Evolutionary conservation across 2,113 vertebrate species (phyloP), one percentile per base, ranked within the genome.

Genomic region (Scomber colias): DNA sequence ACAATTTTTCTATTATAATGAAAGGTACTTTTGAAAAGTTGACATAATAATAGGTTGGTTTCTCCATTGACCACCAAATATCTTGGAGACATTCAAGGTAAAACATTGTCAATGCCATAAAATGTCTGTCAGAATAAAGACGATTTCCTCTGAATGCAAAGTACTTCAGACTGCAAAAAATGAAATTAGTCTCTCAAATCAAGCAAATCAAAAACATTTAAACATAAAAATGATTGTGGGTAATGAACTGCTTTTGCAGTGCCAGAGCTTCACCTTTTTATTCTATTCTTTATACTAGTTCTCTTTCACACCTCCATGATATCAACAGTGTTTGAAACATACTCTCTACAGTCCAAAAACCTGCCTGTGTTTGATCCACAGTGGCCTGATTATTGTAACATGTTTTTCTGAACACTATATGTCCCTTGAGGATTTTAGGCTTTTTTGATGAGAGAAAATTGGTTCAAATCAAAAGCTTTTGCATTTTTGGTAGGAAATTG

Each of bases 181-280:
- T 8, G 59, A 79, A 66, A 76, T 63, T 44, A 69, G 63, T 30
- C 15, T 65, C 74, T 82, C 27, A 87, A 55, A 87, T 84, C 76
- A 50, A 44, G 78, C 24, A 69, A 84, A 86, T 85, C 67, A 74
- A 76, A 85, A 86, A 61, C 72, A 78, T 74, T 89, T 71, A 74
- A 51, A 31, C 75, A 73, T 68, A 79, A 79, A 87, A 87, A 83
- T 76, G 55, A 71, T 61, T 65, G 60, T 30, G 57, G 54, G 65
- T 72, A 57, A 83, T 74, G 71, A 87, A 83, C 54, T 56, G 59
- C 66, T 79, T 56, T 45, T 35, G 19, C 31, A 63, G 49, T 21
- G 27, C 44, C 46, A 65, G 62, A 80, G 69, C 44, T 79, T 48
- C 53, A 53, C 46, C 31, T 79, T 79, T 78, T 68, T 71, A 24